Percentiles rank a stretch among this genome's conserved stretches.
Conservation (phyloP, 2,888 invertebrate species). For the Nymphalis urticae region DNA sequence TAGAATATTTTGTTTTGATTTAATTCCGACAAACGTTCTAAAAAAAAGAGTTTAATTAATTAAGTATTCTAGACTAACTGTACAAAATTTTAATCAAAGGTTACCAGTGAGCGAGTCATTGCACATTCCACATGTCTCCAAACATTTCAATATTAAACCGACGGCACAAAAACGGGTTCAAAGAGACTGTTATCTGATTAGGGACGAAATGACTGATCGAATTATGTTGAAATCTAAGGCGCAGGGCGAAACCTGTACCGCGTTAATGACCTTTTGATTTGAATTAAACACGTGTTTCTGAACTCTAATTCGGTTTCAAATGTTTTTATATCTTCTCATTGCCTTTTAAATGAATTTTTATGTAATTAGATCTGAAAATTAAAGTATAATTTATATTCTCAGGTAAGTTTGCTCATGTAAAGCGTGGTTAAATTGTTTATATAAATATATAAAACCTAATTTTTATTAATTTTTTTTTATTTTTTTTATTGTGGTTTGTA, state of each 20-base stretch:
- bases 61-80: neutral
- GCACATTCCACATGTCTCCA: conserved; percentile 14
- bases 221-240: conserved; percentile 16
- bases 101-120: neutral
- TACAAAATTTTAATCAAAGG: conserved; percentile 17
- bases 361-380: conserved; percentile 9
- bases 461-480: no score
- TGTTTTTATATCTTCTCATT: conserved; percentile 5
- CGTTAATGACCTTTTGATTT: conserved; percentile 24
- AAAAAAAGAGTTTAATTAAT: no score
- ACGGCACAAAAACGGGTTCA: conserved; percentile 26
- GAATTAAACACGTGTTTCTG: conserved; percentile 5
- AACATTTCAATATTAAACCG: conserved; percentile 24
- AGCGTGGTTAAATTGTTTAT: no score
- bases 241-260: conserved; percentile 6
- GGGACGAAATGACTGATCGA: conserved; percentile 20
- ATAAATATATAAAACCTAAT: no score
- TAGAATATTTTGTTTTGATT: no score
- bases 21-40: no score
- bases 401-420: neutral
- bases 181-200: conserved; percentile 22
- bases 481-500: no score
- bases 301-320: conserved; percentile 6
- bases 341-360: conserved; percentile 4
- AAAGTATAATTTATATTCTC: conserved; percentile 6